Percentiles rank a stretch among this genome's conserved stretches.
Conservation (phyloP, 2,888 invertebrate species). For the Elysia crispata region DNA sequence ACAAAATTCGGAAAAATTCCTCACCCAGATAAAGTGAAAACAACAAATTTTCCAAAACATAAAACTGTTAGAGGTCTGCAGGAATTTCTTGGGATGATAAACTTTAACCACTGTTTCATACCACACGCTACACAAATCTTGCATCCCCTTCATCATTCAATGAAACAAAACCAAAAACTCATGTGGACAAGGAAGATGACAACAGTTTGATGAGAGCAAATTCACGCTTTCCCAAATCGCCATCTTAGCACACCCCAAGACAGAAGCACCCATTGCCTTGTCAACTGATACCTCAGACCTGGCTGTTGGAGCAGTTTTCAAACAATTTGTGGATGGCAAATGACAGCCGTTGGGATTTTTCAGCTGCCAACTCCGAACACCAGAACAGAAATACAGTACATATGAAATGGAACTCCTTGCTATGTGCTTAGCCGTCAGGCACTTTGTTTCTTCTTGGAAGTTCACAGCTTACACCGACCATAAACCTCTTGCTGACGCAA, state of each 20-base stretch:
- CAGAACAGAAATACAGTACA: conserved; percentile 28
- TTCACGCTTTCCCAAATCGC: neutral
- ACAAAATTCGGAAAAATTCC: conserved; percentile 14
- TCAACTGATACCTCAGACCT: conserved; percentile 23
- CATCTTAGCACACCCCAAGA: conserved; percentile 19
- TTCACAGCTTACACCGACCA: conserved; percentile 1
- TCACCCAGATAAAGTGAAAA: neutral
- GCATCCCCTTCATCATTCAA: neutral
- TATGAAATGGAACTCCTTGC: conserved; percentile 23
- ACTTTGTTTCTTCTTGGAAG: conserved; percentile 14
- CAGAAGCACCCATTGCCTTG: neutral
- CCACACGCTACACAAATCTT: neutral
- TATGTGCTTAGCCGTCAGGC: conserved; percentile 10
- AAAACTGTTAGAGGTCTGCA: conserved; percentile 21
- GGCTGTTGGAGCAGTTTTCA: conserved; percentile 19
- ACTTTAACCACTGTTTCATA: conserved; percentile 21
- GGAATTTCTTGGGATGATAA: conserved; percentile 23
- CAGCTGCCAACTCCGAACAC: conserved; percentile 19
- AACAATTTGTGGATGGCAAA: conserved; percentile 1
- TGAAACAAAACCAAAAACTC: conserved; percentile 19
- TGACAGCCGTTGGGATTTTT: conserved; percentile 28
- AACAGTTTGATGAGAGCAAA: conserved; percentile 5
- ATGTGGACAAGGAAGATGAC: conserved; percentile 1
- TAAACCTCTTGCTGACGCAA: neutral
- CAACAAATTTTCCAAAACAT: conserved; percentile 10